Base-by-base conservation (phyloP, 2,888 invertebrate species). In the Encarsia formosa region DNA sequence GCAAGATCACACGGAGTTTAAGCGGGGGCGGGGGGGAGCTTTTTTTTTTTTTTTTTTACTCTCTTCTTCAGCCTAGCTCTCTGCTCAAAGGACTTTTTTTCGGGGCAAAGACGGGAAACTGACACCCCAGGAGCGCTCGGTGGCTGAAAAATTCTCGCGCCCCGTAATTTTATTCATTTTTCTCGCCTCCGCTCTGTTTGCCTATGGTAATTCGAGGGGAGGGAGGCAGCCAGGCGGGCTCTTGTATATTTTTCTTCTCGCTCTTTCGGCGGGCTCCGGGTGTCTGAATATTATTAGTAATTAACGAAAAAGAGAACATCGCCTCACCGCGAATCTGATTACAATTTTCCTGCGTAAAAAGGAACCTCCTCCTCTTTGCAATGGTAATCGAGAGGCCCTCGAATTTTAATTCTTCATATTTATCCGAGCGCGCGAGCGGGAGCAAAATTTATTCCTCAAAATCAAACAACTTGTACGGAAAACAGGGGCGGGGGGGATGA, bases 201-300 rank as follows among this genome's bases (percentile, higher is more conserved):
- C 49, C 42, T 57, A 57, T 57, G 57, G 53, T 48, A 54, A 57
- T 57, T 49, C 48, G 31, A 4, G 13, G 45, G 34, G 41, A 39
- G 11, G 41, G 15, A 6, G 18, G 32, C 19, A 16, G 18, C 9
- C 16, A n/a, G n/a, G 11, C 11, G 16, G 18, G 18, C 54, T 41
- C 57, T 35, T 58, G 63, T 63, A 64, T 60, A 64, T 64, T 64
- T 65, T 61, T 62, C 60, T 20, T 51, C 43, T 22, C 43, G 41
- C 45, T 35, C 41, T 41, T 42, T 51, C 22, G 18, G 15, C 45
- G 16, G 26, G 18, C 44, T 20, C 34, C 29, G 34, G 49, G 46
- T 57, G 65, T 64, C 70, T 70, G 73, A 72, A 73, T 73, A 71
- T 72, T 72, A 73, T 73, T 73, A 72, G 70, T 72, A 71, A 73